Evolutionary conservation across 2,888 invertebrate genomes (phyloP).

Genomic region (Drosophila prolongata): DNA sequence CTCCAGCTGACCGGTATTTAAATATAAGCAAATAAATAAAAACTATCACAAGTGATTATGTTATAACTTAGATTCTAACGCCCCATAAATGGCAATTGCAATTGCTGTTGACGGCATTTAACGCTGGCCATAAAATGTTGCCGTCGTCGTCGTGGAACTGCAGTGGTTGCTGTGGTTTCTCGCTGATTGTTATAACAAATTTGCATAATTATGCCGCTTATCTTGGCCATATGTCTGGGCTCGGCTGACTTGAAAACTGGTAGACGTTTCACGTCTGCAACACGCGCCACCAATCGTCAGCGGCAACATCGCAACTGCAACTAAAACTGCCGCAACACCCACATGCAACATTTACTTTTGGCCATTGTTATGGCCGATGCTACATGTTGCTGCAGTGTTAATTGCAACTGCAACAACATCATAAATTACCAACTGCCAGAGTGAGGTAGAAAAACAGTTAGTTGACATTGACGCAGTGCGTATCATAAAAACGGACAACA

Average conservation of each 20-base stretch:
- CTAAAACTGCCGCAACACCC: conserved; percentile 38
- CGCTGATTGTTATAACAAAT: conserved; percentile 75
- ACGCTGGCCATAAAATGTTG: conserved; percentile 56
- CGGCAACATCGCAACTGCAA: conserved; percentile 27
- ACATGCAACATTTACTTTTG: conserved; percentile 31
- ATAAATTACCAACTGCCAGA: conserved; percentile 54
- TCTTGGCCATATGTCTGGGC: conserved; percentile 77
- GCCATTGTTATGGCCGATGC: conserved; percentile 30
- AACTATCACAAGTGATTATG: conserved; percentile 59
- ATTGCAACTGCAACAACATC: conserved; percentile 54
- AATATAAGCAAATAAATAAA: conserved; percentile 34
- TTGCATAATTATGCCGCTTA: conserved; percentile 81
- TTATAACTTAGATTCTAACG: conserved; percentile 66
- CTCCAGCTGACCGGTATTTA: background rate
- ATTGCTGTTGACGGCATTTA: conserved; percentile 70
- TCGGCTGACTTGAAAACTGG: conserved; percentile 23
- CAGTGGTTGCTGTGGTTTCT: conserved; percentile 27
- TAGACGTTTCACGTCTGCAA: conserved; percentile 36
- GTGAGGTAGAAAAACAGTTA: conserved; percentile 59
- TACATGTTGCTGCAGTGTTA: conserved; percentile 35
- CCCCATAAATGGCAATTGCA: conserved; percentile 69
- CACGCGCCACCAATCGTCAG: conserved; percentile 51
- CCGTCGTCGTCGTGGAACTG: no score
- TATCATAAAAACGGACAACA: conserved; percentile 79
- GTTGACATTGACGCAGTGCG: conserved; percentile 72